phyloP scores from a whole-genome alignment of 2,797 vertebrate genomes.

The Clarias fuscus region DNA sequence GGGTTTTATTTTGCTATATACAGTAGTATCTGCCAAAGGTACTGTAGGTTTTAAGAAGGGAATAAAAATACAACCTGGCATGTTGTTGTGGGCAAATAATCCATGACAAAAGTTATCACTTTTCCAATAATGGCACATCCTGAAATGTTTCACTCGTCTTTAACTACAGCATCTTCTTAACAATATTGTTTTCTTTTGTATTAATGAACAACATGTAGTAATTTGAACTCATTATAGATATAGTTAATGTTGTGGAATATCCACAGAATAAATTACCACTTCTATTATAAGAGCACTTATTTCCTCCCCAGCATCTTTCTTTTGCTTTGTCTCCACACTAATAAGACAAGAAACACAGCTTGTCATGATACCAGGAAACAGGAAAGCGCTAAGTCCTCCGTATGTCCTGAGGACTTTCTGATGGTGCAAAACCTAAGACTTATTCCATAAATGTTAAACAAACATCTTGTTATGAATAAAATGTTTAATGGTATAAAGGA shows the following conservation, averaged over 20 bases:
- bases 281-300: not conserved
- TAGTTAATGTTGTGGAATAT: not conserved
- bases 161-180: not conserved
- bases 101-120: not conserved
- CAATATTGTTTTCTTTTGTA: not conserved
- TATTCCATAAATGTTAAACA: not conserved
- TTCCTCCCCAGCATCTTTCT: not conserved
- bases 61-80: not conserved
- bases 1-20: not conserved
- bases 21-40: not conserved
- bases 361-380: not conserved
- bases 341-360: not conserved
- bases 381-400: not conserved
- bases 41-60: not conserved
- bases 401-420: not conserved
- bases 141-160: not conserved
- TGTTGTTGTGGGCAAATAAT: not conserved
- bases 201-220: not conserved
- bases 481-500: not conserved
- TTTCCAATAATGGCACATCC: not conserved
- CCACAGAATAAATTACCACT: not conserved
- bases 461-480: not conserved
- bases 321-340: not conserved
- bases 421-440: not conserved
- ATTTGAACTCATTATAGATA: not conserved